Base-by-base conservation (phyloP, 2,113 vertebrate genomes). In the Pagrus major region DNA sequence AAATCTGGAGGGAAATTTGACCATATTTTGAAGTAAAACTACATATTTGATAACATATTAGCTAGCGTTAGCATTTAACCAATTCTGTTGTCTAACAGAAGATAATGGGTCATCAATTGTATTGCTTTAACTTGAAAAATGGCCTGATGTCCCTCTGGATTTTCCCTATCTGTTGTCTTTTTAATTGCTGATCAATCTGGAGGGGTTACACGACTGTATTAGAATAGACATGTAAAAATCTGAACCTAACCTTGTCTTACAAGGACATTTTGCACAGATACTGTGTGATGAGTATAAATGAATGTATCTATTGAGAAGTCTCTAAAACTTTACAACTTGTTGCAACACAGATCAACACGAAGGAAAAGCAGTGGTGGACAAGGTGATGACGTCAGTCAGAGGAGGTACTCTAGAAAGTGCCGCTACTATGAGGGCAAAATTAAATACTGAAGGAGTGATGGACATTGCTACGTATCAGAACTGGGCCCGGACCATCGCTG, bases 401-500 rank as follows among this genome's bases (percentile, higher is more conserved):
- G 97, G 98, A 81, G 97, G 97, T 0, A 93, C 85, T 25, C 41
- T 91, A 9, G 70, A 80, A 11, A 87, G 91, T 25, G 94, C 95
- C 35, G 67, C 81, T 12, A 42, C 87, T n/a, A 93, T 98, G 90
- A 95, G 95, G 79, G 93, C 94, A 31, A 89, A 96, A 63, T 51
- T 95, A 15, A 78, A 54, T 21, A 90, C 52, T 70, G 52, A 84
- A 0, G 91, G 88, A 0, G 6, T 8, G 0, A 58, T 97, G 87
- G 85, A 97, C 68, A 0, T 93, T 0, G 35, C 15, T 0, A 94
- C 95, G 6, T 97, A 95, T 39, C 59, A 93, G 42, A 16, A 90
- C 0, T 98, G 97, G 97, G 96, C 96, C 16, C 85, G 89, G 31
- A 95, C 93, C 15, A 71, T 98, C 41, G 1, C 77, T 2, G 85